A percentile compares a stretch with the other conserved stretches of the same genome.
phyloP scores from a whole-genome alignment of 2,888 invertebrate genomes.

The Leptothorax acervorum region DNA sequence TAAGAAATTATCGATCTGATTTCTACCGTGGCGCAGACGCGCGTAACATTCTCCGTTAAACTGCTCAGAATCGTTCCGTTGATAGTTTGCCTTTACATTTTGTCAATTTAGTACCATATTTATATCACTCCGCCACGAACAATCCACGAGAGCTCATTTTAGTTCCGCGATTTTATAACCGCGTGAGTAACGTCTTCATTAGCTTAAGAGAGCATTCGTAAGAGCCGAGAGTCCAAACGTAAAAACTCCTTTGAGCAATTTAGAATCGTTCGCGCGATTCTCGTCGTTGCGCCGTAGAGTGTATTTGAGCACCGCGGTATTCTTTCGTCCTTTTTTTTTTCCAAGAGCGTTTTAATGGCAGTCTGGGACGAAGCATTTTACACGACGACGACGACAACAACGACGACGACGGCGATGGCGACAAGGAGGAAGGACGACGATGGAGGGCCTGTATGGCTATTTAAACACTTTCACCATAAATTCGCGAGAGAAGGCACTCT shows the following conservation, averaged over 20 bases:
- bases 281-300: constrained; percentile 47
- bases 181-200: constrained; percentile 36
- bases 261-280: constrained; percentile 48
- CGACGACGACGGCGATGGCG: not conserved
- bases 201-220: constrained; percentile 49
- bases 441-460: constrained; percentile 72
- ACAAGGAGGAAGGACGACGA: constrained; percentile 28
- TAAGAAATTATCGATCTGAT: constrained; percentile 71
- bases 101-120: constrained; percentile 11
- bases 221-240: constrained; percentile 27
- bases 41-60: constrained; percentile 59
- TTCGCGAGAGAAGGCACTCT: constrained; percentile 72
- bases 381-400: constrained; percentile 53
- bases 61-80: constrained; percentile 34
- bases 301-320: constrained; percentile 48
- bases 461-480: constrained; percentile 76
- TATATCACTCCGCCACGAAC: not conserved
- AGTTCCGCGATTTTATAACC: constrained; percentile 38
- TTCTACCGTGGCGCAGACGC: constrained; percentile 57
- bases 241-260: constrained; percentile 54
- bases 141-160: constrained; percentile 19
- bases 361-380: constrained; percentile 64
- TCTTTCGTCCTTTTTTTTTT: constrained; percentile 51
- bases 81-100: not conserved
- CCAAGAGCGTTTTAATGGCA: constrained; percentile 61